Percentiles rank a stretch among this genome's conserved stretches.
phyloP scores from a whole-genome alignment of 2,113 vertebrate species.

The Chionis minor region DNA sequence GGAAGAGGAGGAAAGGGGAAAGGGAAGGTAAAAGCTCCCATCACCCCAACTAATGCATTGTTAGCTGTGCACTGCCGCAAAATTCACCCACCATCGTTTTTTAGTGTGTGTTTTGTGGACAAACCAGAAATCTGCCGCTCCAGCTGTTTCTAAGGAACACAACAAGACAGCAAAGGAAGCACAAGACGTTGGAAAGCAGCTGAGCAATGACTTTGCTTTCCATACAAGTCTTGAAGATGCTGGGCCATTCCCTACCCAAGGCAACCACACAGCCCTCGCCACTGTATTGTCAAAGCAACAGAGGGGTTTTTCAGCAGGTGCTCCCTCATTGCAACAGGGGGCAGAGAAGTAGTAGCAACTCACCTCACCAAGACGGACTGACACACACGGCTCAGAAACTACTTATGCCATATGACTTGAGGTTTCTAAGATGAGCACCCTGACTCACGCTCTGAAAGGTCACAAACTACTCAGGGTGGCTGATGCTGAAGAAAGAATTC shows the following conservation, averaged over 20 bases:
- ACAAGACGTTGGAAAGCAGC: background rate
- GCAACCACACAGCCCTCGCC: background rate
- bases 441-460: background rate
- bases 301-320: background rate
- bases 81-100: background rate
- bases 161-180: background rate
- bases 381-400: background rate
- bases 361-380: background rate
- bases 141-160: background rate
- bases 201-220: background rate
- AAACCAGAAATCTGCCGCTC: background rate
- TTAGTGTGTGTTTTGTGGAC: background rate
- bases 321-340: background rate
- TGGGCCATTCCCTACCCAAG: background rate
- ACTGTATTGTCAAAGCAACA: background rate
- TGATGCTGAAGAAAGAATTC: background rate
- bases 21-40: background rate
- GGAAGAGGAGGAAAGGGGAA: background rate
- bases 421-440: background rate
- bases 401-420: accelerated
- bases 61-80: background rate
- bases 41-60: accelerated
- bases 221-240: background rate
- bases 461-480: background rate
- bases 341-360: background rate